Evolutionary conservation across 1,140 invertebrate genomes (phyloP), one percentile per base, ranked within the genome.

Genomic region (Copidosoma floridanum): DNA sequence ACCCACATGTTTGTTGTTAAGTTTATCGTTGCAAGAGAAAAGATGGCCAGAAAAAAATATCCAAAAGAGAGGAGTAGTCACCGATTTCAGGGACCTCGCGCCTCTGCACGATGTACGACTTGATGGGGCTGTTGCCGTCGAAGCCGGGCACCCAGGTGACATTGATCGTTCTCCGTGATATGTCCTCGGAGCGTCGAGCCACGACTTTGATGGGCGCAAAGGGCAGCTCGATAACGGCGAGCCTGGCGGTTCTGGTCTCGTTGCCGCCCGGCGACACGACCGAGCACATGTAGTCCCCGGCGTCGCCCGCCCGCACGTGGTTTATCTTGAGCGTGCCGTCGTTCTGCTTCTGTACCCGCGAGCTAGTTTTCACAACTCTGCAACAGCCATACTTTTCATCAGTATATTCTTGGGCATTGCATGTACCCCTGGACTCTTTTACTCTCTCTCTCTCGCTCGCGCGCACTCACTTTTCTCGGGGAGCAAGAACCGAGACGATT

Each of bases 91-190:
- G 90, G 24, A 95, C 90, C 70, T 93, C 90, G 65, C 93, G 84
- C 75, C 90, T 91, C 75, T 98, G 93, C 23, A 99, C 85, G 62
- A 97, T 94, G 76, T 91, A 98, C 72, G 96, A 94, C 57, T 91
- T 85, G 46, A 97, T 92, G 2, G 93, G 92, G 74, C 93, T 96
- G 74, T 99, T 98, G 38, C 97, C 97, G 82, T 99, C 93, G 79
- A 98, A 99, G 11, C 92, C 92, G 0, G 93, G 90, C 8, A 90
- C 90, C 97, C 97, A 99, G 12, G 88, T 89, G 1, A 99, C 86
- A 75, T 97, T 95, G 32, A 98, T 93, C 12, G 86, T 74, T 18
- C 44, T 83, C 68, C 23, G 82, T 66, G 63, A 84, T 73, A 72
- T 87, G 72, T 32, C 58, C 26, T 82, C 80, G 5, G 90, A 66